Percentiles rank a stretch among this genome's conserved stretches.
These are phyloP conservation scores for Lynx canadensis DNA, from an alignment of 2,113 vertebrate species.

Conservation along the genomic window DNA sequence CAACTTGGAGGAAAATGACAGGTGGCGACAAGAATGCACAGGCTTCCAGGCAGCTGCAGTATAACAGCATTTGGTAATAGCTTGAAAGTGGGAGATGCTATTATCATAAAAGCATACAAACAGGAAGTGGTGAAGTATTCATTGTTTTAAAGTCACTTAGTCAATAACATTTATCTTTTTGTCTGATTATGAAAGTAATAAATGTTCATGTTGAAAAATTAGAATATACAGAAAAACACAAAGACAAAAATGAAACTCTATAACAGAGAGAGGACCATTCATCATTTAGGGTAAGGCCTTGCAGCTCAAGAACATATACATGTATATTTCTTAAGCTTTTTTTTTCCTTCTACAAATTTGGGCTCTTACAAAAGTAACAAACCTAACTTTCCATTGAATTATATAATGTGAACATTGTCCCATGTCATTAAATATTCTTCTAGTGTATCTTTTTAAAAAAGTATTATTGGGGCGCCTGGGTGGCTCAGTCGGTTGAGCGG, in stretches of 20 bases:
- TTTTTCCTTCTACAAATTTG: background rate
- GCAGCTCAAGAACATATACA: background rate
- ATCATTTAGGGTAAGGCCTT: background rate
- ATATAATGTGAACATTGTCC: background rate
- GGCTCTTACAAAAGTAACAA: background rate
- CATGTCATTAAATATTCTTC: background rate
- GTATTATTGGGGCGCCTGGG: too few relatives aligned
- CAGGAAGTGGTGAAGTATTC: background rate
- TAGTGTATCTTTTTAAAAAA: background rate
- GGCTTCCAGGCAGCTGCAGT: background rate
- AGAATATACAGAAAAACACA: conserved; percentile 39
- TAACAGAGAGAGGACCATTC: background rate
- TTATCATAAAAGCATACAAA: conserved; percentile 56
- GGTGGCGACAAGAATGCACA: rapidly evolving
- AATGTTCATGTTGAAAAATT: background rate
- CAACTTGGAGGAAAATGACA: background rate
- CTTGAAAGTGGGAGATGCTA: conserved; percentile 11
- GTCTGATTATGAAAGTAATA: conserved; percentile 39
- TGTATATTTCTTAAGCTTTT: background rate
- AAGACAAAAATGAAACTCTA: conserved; percentile 47
- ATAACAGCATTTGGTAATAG: background rate
- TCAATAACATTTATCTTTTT: conserved; percentile 48
- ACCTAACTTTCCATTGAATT: background rate
- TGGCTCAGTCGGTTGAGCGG: too few relatives aligned
- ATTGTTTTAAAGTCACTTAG: conserved; percentile 48